Percentiles rank a stretch among this genome's conserved stretches.
phyloP scores from a whole-genome alignment of 2,797 vertebrate species.

The Sitta carolinensis region DNA sequence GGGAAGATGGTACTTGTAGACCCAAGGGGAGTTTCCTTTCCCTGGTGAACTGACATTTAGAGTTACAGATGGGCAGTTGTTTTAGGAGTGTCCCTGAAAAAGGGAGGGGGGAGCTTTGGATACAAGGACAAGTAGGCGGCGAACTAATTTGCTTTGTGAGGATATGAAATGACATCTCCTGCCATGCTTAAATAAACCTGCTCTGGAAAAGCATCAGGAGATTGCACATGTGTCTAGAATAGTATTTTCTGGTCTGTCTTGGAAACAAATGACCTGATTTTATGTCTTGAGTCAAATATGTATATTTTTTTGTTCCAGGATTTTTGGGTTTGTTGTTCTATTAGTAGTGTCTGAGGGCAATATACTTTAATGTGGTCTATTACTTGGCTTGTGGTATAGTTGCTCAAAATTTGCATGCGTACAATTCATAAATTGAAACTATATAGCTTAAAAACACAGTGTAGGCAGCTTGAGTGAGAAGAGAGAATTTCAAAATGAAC shows the following conservation, averaged over 20 bases:
- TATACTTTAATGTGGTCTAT: conserved; percentile 14
- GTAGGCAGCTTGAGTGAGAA: conserved; percentile 38
- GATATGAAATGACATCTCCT: conserved; percentile 62
- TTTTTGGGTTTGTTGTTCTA: conserved; percentile 29
- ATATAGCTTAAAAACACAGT: conserved; percentile 44
- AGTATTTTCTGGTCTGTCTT: not conserved
- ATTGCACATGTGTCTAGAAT: not conserved
- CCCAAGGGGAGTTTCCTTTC: not conserved
- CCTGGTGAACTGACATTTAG: not conserved
- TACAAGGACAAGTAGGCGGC: conserved; percentile 67
- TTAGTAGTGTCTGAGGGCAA: conserved; percentile 11
- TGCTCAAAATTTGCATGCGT: conserved; percentile 52
- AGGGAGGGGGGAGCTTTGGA: not conserved
- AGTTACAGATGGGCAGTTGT: conserved; percentile 15
- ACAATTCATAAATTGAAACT: conserved; percentile 53
- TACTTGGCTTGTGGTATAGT: conserved; percentile 46
- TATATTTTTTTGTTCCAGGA: not conserved
- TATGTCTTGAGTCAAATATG: not conserved
- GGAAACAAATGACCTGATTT: conserved; percentile 41
- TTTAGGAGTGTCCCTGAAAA: conserved; percentile 29
- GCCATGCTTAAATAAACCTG: conserved; percentile 37
- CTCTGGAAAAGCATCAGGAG: not conserved
- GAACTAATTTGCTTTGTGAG: conserved; percentile 58
- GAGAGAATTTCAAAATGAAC: conserved; percentile 59
- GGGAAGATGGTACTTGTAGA: not conserved